Evolutionary conservation across 2,113 vertebrate genomes (phyloP).

Genomic region (Pimephales promelas): DNA sequence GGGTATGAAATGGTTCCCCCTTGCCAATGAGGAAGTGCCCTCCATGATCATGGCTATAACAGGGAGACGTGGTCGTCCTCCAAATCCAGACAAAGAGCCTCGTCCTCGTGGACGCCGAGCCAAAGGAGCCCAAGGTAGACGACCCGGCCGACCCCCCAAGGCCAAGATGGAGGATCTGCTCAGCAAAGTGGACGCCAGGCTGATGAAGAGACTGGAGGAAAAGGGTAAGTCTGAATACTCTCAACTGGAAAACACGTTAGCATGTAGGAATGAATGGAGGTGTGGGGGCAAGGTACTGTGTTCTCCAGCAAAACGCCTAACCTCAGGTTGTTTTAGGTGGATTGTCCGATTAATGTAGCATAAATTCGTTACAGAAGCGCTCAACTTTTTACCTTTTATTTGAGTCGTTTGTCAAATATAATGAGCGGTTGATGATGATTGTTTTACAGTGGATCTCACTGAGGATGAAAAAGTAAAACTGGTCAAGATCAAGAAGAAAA

Average conservation of each 20-base stretch:
- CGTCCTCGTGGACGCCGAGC: conserved; percentile 64
- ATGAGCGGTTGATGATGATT: not conserved
- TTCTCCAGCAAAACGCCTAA: not conserved
- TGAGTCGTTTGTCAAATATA: not conserved
- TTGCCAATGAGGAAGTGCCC: conserved; percentile 91
- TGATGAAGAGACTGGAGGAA: conserved; percentile 84
- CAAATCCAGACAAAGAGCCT: conserved; percentile 86
- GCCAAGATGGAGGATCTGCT: conserved; percentile 83
- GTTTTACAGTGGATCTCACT: conserved; percentile 80
- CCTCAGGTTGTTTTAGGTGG: too few relatives aligned
- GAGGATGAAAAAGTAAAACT: conserved; percentile 92
- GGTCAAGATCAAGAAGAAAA: conserved; percentile 92
- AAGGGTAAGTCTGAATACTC: conserved; percentile 79
- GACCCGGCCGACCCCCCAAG: conserved; percentile 90
- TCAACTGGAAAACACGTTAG: too few relatives aligned
- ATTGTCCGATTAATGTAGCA: too few relatives aligned
- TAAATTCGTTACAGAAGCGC: too few relatives aligned
- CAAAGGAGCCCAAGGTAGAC: conserved; percentile 72
- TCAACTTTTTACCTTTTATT: not conserved
- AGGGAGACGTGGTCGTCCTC: conserved; percentile 90
- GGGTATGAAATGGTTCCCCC: conserved; percentile 87
- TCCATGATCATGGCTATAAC: conserved; percentile 97
- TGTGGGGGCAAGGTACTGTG: not conserved
- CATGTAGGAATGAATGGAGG: too few relatives aligned
- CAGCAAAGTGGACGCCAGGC: conserved; percentile 86